These are phyloP conservation scores for Passer montanus DNA, from an alignment of 2,113 vertebrate genomes.

Conservation along the genomic window DNA sequence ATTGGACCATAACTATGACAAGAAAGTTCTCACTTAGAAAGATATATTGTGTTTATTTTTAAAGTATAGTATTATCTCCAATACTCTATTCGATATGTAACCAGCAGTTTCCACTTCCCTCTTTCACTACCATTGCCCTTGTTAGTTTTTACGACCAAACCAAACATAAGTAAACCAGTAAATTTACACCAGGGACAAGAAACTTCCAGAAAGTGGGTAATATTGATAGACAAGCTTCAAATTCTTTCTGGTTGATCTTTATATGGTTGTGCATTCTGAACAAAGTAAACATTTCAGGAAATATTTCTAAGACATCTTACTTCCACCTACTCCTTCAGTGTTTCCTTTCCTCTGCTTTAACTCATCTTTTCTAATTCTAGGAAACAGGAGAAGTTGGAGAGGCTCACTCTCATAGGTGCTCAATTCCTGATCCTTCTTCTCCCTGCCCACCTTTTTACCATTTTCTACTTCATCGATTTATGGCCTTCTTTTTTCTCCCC, in stretches of 20 bases:
- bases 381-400: not conserved
- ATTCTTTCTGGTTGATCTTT: not conserved
- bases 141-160: not conserved
- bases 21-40: not conserved
- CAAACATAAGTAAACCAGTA: not conserved
- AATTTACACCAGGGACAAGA: not conserved
- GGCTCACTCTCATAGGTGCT: fast-evolving
- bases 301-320: not conserved
- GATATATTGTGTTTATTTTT: not conserved
- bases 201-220: not conserved
- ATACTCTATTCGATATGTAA: not conserved
- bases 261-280: not conserved
- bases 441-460: not conserved
- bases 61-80: not conserved
- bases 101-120: not conserved
- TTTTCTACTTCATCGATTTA: not conserved
- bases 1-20: not conserved
- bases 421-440: not conserved
- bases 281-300: not conserved
- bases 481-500: not conserved
- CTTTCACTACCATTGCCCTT: not conserved
- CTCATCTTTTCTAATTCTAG: not conserved
- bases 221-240: not conserved
- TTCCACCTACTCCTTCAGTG: not conserved
- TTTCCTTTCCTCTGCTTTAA: not conserved